Evolutionary conservation across 2,888 invertebrate species (phyloP), one percentile per base, ranked within the genome.

Genomic region (Calameuta idolon): DNA sequence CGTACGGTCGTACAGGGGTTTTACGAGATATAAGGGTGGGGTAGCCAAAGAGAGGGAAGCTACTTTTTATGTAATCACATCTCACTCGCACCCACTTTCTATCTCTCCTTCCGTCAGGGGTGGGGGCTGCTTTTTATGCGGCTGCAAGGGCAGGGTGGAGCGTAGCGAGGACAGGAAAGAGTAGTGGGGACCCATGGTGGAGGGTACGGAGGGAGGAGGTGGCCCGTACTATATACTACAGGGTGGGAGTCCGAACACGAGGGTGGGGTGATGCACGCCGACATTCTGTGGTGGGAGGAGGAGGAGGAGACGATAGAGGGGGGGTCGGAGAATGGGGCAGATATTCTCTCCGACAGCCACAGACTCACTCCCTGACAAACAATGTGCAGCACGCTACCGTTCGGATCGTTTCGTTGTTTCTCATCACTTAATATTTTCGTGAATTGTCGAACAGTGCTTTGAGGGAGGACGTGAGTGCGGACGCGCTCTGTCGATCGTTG

Each of bases 321-420:
- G 75, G 80, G 79, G 74, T 74, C 71, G 74, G 71, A 35, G 34
- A 34, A 73, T 55, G 76, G 81, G 79, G 79, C 34, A 71, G 34
- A 31, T 82, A 80, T 80, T 76, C 55, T 35, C 80, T 79, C 83
- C 81, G 80, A 79, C 37, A 81, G 81, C 81, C 83, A 80, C 79
- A 82, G 79, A 80, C 82, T 82, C 79, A 78, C 77, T 78, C 77
- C 84, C 84, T 81, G 87, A 81, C 87, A 87, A 88, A 89, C 91
- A 91, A 90, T 90, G 90, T 88, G 87, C 87, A 84, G 85, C 88
- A 88, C 90, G 90, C 88, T 86, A 86, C 87, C 90, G 88, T 86
- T 85, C 87, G 85, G 85, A 87, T 86, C 88, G 87, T 85, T 81
- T 88, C 89, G 86, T 79, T 34, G 12, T 37, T 30, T 34, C 34